Base-by-base conservation (phyloP, 2,113 vertebrate species). In the Aythya baeri region DNA sequence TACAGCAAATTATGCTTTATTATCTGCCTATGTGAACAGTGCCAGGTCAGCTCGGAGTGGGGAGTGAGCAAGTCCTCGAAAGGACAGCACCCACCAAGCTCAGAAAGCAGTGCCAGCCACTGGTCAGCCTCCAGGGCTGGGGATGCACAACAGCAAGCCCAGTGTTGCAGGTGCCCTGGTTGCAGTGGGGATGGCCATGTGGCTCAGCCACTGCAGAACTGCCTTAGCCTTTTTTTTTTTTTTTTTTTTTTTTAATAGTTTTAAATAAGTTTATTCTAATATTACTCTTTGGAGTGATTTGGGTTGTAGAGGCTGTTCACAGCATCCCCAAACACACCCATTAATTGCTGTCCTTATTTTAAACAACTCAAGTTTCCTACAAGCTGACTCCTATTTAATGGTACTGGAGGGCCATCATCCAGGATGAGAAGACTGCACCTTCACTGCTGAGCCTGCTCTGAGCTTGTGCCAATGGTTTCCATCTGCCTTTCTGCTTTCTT, bases 1-100 rank as follows among this genome's bases (percentile, higher is more conserved):
- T 92, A 95, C 73, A 88, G 92, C 85, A 96, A 94, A 97, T 97
- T 95, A 84, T 81, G 70, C 63, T 91, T 91, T 72, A 88, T 94
- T 96, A 96, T 95, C 91, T 95, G 62, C 88, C 54, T 65, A 26
- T 65, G 38, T 44, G 50, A 87, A 84, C 89, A 58, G 83, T 73
- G 72, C 68, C 81, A 54, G 71, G 49, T 61, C 93, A 89, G 88
- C 62, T 50, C 3, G 10, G 75, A 90, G 66, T 5, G 3, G 46
- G 23, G 79, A 78, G 59, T 7, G 83, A 92, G 23, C 62, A 67
- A 43, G 50, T 15, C 75, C 83, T 49, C 0, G 1, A 31, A 83
- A 84, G 88, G 71, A 72, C 73, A 84, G 21, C 34, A 34, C 36
- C 41, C 44, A 54, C 52, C 31, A 68, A 82, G 23, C 23, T 71